phyloP scores from a whole-genome alignment of 2,113 vertebrate genomes.

The Rostratula benghalensis region DNA sequence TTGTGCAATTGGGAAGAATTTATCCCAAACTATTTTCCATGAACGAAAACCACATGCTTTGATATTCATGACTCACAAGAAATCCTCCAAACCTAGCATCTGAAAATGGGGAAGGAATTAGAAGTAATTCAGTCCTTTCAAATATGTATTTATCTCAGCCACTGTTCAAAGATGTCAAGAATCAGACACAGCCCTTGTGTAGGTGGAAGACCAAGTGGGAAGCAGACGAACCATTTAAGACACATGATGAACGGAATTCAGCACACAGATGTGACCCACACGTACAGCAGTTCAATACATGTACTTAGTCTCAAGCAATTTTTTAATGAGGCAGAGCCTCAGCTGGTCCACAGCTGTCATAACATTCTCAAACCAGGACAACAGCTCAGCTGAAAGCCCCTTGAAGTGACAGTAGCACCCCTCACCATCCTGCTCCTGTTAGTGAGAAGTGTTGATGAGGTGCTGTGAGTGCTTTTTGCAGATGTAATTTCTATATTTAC shows the following conservation, averaged over 20 bases:
- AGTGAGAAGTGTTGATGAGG: background rate
- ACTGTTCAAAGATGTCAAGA: background rate
- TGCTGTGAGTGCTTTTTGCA: background rate
- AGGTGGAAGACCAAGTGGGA: background rate
- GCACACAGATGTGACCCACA: background rate
- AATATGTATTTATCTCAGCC: fast-evolving
- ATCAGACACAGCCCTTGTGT: background rate
- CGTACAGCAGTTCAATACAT: fast-evolving
- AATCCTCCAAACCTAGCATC: background rate
- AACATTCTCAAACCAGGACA: too few species aligned
- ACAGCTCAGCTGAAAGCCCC: background rate
- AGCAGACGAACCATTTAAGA: background rate
- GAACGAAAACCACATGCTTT: background rate
- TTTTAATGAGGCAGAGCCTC: background rate
- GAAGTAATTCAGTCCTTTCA: background rate
- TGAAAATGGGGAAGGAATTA: background rate
- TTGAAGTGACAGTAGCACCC: background rate
- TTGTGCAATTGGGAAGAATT: background rate
- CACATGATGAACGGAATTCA: background rate
- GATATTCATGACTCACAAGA: background rate
- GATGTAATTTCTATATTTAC: background rate
- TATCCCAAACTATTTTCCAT: background rate
- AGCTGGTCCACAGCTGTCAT: background rate
- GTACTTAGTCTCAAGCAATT: background rate
- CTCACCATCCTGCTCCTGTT: background rate